Conservation (phyloP, 2,888 invertebrate species). For the Acanthococcus lagerstroemiae region DNA sequence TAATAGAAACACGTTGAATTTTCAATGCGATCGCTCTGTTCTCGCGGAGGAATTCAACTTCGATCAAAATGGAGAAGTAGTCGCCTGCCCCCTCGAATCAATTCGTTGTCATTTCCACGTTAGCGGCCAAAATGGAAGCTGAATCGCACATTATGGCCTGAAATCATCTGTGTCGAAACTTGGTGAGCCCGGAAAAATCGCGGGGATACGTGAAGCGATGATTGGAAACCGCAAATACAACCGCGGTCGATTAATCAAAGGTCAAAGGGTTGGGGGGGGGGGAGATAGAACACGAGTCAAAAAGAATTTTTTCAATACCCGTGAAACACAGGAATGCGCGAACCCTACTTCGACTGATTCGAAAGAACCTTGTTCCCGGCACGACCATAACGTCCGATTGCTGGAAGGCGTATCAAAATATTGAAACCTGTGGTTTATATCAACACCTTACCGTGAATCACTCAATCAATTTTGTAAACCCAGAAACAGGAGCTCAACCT, state of each 20-base stretch:
- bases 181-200: neutral
- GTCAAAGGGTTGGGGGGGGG: constrained; percentile 13
- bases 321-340: neutral
- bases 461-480: neutral
- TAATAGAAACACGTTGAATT: neutral
- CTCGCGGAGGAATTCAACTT: neutral
- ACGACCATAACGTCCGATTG: constrained; percentile 7
- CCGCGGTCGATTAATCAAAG: neutral
- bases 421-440: neutral
- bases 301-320: neutral
- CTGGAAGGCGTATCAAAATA: neutral
- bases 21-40: neutral
- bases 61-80: too few species aligned
- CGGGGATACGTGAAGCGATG: constrained; percentile 1
- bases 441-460: neutral
- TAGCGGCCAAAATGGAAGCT: neutral
- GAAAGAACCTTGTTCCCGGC: neutral
- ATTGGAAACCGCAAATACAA: constrained; percentile 3
- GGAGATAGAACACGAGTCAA: neutral
- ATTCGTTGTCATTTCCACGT: neutral
- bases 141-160: neutral
- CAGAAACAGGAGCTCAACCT: neutral
- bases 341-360: neutral
- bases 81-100: too few species aligned
- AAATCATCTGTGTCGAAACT: neutral